phyloP scores from a whole-genome alignment of 1,140 invertebrate genomes.

The Pseudomyrmex flavicornis region DNA sequence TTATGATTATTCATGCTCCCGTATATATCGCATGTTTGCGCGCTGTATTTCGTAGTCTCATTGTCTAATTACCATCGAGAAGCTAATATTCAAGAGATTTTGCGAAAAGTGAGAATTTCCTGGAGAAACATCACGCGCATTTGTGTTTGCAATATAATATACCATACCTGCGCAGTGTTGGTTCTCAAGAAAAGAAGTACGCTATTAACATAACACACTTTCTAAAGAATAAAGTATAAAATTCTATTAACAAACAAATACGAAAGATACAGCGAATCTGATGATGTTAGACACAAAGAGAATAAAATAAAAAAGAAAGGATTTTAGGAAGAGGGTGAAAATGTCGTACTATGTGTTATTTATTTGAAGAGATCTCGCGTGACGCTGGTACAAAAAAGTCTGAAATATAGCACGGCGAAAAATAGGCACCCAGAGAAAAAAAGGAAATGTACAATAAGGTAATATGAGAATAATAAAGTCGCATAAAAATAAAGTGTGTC shows the following conservation, averaged over 20 bases:
- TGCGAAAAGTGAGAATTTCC: not conserved
- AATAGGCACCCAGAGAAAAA: not conserved
- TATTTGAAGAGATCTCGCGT: not conserved
- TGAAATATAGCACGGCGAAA: conserved; percentile 23
- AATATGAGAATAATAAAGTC: not conserved
- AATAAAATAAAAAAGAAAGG: not conserved
- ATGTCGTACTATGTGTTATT: not conserved
- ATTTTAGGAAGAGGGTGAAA: not conserved
- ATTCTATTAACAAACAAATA: too few species aligned
- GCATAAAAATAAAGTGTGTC: not conserved
- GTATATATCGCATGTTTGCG: not conserved
- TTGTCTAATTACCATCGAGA: conserved; percentile 1
- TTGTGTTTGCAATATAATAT: conserved; percentile 23
- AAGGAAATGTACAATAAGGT: not conserved
- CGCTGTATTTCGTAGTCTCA: not conserved
- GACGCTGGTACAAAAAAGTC: not conserved
- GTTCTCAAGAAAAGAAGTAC: too few species aligned
- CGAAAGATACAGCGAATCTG: too few species aligned
- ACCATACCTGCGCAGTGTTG: too few species aligned
- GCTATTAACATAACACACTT: too few species aligned
- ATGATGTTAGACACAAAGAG: too few species aligned
- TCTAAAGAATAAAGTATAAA: too few species aligned
- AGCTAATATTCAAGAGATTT: not conserved
- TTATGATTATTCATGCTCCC: conserved; percentile 43
- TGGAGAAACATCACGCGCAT: not conserved